Conservation (phyloP, 1,140 invertebrate genomes). For the Mizuhopecten yessoensis region DNA sequence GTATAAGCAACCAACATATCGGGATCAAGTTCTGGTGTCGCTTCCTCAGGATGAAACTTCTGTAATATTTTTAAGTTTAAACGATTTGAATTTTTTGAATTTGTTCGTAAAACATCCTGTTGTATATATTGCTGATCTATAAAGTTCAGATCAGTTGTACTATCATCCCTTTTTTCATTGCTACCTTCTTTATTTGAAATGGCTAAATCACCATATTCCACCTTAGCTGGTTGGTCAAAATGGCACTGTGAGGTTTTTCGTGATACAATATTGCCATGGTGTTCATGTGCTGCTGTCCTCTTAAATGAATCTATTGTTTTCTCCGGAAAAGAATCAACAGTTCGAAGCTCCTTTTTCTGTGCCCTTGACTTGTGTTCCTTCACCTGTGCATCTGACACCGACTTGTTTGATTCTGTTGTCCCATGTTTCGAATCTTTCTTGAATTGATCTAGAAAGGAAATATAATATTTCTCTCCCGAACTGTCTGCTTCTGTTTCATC, state of each 20-base stretch:
- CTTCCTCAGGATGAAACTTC: neutral
- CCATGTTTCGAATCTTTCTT: neutral
- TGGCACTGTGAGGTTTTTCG: neutral
- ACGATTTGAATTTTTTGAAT: neutral
- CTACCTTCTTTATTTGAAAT: neutral
- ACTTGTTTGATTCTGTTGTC: neutral
- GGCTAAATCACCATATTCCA: neutral
- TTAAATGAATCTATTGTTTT: neutral
- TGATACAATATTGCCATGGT: neutral
- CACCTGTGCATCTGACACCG: no score
- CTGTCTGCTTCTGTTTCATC: neutral
- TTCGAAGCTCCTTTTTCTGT: neutral
- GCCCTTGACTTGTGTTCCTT: neutral
- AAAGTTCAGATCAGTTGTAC: neutral
- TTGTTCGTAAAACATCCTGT: neutral
- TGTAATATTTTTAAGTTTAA: neutral
- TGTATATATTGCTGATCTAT: conserved; percentile 28
- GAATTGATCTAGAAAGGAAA: neutral
- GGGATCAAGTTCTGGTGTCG: neutral
- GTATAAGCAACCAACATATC: neutral
- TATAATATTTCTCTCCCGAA: neutral
- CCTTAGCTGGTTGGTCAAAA: neutral
- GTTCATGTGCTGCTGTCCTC: neutral
- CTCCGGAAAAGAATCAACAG: neutral
- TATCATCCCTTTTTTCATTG: neutral